A percentile compares a stretch with the other conserved stretches of the same genome.
phyloP scores from a whole-genome alignment of 2,113 vertebrate genomes.

The Aramus guarauna region DNA sequence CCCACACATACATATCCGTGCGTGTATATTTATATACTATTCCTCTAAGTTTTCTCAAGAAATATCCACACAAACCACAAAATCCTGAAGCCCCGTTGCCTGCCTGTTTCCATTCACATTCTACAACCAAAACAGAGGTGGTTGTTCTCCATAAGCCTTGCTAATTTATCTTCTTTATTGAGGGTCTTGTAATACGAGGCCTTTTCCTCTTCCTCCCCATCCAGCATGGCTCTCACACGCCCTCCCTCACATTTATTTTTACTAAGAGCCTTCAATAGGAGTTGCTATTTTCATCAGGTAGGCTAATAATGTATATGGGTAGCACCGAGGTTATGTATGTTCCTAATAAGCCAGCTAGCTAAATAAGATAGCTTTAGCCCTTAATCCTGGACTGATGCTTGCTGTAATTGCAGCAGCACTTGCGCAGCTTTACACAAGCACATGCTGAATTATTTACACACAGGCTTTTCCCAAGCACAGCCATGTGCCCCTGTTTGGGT shows the following conservation, averaged over 20 bases:
- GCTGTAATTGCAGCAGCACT: neutral
- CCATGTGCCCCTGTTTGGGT: fast-evolving
- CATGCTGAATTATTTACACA: neutral
- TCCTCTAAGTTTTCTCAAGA: neutral
- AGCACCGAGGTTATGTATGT: neutral
- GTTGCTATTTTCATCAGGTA: conserved; percentile 4
- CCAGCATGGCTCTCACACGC: fast-evolving
- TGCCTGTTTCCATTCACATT: neutral
- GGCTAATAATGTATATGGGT: neutral
- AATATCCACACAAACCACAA: neutral
- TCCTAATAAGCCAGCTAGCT: neutral
- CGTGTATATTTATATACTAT: neutral
- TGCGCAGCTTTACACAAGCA: neutral
- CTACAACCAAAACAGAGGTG: neutral
- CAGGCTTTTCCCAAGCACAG: neutral
- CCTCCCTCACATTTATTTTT: neutral
- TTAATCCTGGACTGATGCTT: neutral
- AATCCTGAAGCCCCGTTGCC: neutral
- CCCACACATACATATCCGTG: no score
- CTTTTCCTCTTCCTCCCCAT: neutral
- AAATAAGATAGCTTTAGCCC: neutral
- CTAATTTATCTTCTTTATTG: neutral
- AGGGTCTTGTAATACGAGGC: neutral
- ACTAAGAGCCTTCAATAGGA: neutral
- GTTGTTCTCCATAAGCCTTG: fast-evolving